These are phyloP conservation scores for Myotis brandtii DNA, from an alignment of 2,113 vertebrate genomes.

Conservation along the genomic window DNA sequence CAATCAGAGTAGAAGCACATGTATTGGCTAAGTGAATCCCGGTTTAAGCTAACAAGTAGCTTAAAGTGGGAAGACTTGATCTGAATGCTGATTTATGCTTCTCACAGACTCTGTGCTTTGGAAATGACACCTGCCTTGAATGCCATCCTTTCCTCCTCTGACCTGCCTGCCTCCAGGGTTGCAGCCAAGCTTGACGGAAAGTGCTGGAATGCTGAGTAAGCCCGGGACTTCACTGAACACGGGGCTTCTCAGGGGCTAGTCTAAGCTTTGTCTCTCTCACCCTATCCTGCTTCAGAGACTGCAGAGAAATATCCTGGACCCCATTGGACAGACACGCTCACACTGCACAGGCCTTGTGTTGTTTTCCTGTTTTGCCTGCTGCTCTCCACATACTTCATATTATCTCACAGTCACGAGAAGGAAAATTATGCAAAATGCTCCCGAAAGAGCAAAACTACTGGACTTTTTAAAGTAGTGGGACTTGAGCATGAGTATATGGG, in stretches of 20 bases:
- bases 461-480: not conserved
- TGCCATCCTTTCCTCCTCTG: not conserved
- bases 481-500: not conserved
- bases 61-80: not conserved
- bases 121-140: not conserved
- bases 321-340: not conserved
- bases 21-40: not conserved
- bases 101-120: not conserved
- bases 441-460: not conserved
- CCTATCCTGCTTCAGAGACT: not conserved
- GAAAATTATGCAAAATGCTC: not conserved
- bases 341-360: not conserved
- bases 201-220: not conserved
- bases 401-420: not conserved
- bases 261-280: not conserved
- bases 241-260: not conserved
- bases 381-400: rapidly evolving
- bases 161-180: not conserved
- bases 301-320: not conserved
- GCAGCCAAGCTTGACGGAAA: not conserved
- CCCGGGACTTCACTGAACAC: not conserved
- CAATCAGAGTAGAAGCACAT: not conserved
- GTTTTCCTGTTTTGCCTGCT: not conserved
- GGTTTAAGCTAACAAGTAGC: not conserved
- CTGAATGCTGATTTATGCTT: not conserved